Evolutionary conservation across 1,140 invertebrate species (phyloP), one percentile per base, ranked within the genome.

Genomic region (Hylaeus anthracinus): DNA sequence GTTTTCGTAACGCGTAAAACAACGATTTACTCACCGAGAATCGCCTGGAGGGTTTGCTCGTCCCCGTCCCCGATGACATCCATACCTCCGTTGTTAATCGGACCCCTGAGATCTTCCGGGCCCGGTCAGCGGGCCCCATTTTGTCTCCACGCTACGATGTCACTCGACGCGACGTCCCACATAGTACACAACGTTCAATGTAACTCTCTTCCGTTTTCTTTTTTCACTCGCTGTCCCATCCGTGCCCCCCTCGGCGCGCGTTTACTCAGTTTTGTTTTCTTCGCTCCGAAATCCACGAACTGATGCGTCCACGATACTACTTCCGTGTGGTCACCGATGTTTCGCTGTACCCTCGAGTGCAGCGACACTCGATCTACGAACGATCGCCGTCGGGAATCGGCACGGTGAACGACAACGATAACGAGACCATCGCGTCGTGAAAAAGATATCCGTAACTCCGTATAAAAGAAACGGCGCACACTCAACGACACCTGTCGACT

Each of bases 11-110:
- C 65, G 26, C 45, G 51, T 43, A 60, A 6, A 26, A 61, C 12
- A 8, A 60, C 3, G 26, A 41, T 43, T 12, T 63, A 84, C 88
- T 91, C 82, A 92, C 92, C 92, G 85, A 93, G 92, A 90, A 93
- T 93, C 84, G 92, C 92, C 90, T 92, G 92, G 87, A 93, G 92
- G 90, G 92, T 93, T 85, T 93, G 92, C 86, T 93, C 92, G 85
- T 93, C 92, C 79, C 92, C 92, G 88, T 93, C 92, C 84, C 90
- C 92, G 90, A 92, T 93, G 89, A 92, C 92, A 88, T 93, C 92
- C 92, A 93, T 93, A 88, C 90, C 92, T 89, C 86, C 83, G 84
- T 88, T 78, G 64, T 61, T 87, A 73, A 84, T 90, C 88, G 88
- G 82, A 86, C 76, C 88, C 90, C 87, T 82, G 88, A 86, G 79